These are phyloP conservation scores for Apteryx mantelli DNA, from an alignment of 2,113 vertebrate genomes.

Conservation along the genomic window DNA sequence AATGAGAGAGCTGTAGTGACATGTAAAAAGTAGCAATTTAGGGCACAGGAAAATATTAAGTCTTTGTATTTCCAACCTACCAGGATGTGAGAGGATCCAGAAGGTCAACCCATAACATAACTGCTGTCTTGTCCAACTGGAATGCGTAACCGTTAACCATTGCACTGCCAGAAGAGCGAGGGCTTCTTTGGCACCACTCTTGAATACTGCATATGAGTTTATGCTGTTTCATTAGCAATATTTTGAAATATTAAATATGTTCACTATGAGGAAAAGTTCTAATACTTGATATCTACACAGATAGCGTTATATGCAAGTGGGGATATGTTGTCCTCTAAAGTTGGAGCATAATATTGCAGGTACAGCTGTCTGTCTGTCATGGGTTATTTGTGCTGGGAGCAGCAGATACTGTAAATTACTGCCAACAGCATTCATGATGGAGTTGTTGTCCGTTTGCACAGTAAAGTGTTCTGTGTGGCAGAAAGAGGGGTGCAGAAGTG, in stretches of 20 bases:
- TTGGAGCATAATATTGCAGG: background rate
- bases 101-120: background rate
- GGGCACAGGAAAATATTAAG: background rate
- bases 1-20: background rate
- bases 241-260: background rate
- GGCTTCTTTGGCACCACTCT: background rate
- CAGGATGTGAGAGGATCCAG: background rate
- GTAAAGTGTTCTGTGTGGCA: background rate
- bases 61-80: background rate
- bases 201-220: background rate
- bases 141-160: rapidly evolving
- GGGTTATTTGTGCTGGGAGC: background rate
- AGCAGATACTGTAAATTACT: background rate
- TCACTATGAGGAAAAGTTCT: background rate
- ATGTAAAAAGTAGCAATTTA: background rate
- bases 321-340: background rate
- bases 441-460: background rate
- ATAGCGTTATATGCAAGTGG: rapidly evolving
- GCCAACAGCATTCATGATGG: rapidly evolving
- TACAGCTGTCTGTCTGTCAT: background rate
- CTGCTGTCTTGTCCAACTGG: background rate
- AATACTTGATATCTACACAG: background rate
- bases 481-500: background rate
- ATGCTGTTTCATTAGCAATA: background rate
- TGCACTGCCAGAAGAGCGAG: background rate